Conservation (phyloP, 2,113 vertebrate species). For the Irena cyanogastra region DNA sequence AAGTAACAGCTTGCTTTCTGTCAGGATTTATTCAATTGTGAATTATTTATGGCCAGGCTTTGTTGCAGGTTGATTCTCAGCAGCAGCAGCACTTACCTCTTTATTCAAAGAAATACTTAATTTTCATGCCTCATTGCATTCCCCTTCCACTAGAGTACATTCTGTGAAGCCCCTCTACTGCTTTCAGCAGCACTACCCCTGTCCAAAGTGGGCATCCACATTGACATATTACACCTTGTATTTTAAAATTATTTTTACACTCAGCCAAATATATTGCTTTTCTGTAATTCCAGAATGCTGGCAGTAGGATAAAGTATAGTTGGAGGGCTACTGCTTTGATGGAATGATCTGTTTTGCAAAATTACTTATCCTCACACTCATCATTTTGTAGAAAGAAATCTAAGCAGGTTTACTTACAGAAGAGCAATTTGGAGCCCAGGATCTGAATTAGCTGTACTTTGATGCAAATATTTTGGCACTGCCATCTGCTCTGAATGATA, state of each 20-base stretch:
- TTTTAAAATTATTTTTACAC: not conserved
- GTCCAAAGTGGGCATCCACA: not conserved
- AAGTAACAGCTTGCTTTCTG: not conserved
- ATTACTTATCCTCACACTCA: not conserved
- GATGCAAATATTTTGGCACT: not conserved
- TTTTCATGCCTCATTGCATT: not conserved
- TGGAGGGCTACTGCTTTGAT: not conserved
- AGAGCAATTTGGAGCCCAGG: not conserved
- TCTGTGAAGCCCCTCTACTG: not conserved
- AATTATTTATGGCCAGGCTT: not conserved
- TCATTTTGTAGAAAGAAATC: not conserved
- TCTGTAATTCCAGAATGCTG: not conserved
- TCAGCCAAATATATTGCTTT: not conserved
- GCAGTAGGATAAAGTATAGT: not conserved
- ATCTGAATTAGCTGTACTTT: not conserved
- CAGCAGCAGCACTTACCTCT: not conserved
- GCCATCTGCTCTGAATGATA: not conserved
- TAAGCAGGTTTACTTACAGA: not conserved
- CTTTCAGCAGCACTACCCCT: not conserved
- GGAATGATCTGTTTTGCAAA: not conserved
- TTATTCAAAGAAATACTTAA: not conserved
- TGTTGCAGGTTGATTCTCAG: not conserved
- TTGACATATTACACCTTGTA: not conserved
- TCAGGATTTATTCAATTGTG: not conserved
- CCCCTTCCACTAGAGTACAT: not conserved